Evolutionary conservation across 2,888 invertebrate genomes (phyloP), one percentile per base, ranked within the genome.

Genomic region (Xestia xanthographa): DNA sequence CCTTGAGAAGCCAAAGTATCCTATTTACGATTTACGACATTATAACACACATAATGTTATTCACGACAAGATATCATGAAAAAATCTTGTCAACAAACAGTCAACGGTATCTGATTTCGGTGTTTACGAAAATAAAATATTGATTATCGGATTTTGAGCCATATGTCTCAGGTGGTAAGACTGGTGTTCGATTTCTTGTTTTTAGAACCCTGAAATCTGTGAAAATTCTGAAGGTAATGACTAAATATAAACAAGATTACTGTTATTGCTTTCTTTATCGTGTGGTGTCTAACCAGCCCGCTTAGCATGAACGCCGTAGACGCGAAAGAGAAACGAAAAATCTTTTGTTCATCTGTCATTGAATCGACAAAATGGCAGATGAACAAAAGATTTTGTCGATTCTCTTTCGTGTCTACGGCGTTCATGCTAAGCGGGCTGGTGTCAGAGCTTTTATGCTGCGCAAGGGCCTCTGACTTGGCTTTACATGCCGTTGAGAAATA

Each of bases 21-120:
- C 72, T 79, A 84, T 88, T 88, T 85, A 86, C 80, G 82, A 82
- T 76, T 88, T 84, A 88, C 82, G 77, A 83, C 73, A 85, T 86
- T 85, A 85, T 79, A 80, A 83, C 88, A 79, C 72, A 84, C 60
- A 82, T 84, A 88, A 86, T 85, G 74, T 45, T 83, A 88, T 87
- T 85, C 84, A 85, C 77, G 73, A 77, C 65, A 77, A 84, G 78
- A 84, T 79, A 85, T 85, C 88, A 83, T 82, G 81, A 83, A 83
- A 85, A 85, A 82, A 82, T 80, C 82, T 85, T 87, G 88, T 88
- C 77, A 84, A 75, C 77, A 85, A 82, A 82, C 79, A 80, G 80
- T 86, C 88, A 86, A 87, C 73, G 50, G 58, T 82, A 87, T 88
- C 84, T 74, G 78, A 87, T 88, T 84, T 84, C 84, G 58, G 48